Evolutionary conservation across 2,113 vertebrate genomes (phyloP).

Genomic region (Ibidorhyncha struthersii): DNA sequence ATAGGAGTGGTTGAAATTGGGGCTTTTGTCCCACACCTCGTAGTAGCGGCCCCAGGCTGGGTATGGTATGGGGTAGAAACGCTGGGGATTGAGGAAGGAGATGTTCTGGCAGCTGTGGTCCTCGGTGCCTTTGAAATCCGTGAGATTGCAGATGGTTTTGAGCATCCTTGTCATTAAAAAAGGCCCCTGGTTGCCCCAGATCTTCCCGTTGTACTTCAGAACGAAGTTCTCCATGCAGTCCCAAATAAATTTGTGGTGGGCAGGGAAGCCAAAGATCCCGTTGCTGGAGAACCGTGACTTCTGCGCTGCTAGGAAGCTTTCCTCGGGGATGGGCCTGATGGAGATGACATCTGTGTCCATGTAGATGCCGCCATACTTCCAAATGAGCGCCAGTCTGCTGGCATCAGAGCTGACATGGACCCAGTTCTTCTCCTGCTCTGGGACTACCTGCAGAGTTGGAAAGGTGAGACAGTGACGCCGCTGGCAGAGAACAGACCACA

Average conservation of each 20-base stretch:
- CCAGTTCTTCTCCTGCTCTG: constrained; percentile 70
- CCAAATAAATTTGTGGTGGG: constrained; percentile 75
- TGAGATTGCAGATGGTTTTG: constrained; percentile 68
- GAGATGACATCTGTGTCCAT: constrained; percentile 82
- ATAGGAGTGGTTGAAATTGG: constrained; percentile 71
- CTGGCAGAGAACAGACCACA: fast-evolving
- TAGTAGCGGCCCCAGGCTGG: constrained; percentile 73
- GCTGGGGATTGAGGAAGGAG: constrained; percentile 76
- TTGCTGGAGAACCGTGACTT: constrained; percentile 70
- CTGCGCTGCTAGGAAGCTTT: constrained; percentile 75
- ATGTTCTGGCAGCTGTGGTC: constrained; percentile 75
- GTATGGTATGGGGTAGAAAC: constrained; percentile 79
- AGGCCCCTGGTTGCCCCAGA: constrained; percentile 81
- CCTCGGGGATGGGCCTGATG: constrained; percentile 68
- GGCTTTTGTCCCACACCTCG: constrained; percentile 69
- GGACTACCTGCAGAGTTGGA: constrained; percentile 54
- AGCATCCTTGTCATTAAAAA: constrained; percentile 76
- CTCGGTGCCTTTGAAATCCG: constrained; percentile 49
- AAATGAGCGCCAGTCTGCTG: constrained; percentile 75
- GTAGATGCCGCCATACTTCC: constrained; percentile 81
- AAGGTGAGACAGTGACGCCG: fast-evolving
- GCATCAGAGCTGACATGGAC: constrained; percentile 74
- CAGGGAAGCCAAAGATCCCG: constrained; percentile 77
- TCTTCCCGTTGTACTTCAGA: constrained; percentile 72
- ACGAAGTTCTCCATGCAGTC: constrained; percentile 80